Evolutionary conservation across 2,888 invertebrate genomes (phyloP).

Genomic region (Adineta ricciae): DNA sequence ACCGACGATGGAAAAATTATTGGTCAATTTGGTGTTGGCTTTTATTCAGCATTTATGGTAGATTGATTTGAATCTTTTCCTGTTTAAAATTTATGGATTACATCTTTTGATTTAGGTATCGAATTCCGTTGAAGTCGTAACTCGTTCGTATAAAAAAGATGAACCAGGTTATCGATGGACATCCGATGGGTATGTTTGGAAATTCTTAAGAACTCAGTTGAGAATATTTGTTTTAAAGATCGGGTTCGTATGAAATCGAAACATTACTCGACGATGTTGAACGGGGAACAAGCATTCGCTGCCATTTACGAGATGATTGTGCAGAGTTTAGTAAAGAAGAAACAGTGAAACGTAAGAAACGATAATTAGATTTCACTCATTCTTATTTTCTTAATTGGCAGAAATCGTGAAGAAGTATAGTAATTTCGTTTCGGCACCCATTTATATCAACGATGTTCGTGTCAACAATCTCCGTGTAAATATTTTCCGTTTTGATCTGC

Average conservation of each 20-base stretch:
- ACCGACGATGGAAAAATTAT: constrained; percentile 32
- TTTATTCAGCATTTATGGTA: constrained; percentile 35
- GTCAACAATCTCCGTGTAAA: constrained; percentile 70
- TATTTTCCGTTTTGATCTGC: neutral
- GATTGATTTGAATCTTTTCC: constrained; percentile 47
- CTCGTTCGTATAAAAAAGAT: constrained; percentile 61
- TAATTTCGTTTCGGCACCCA: constrained; percentile 87
- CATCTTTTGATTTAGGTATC: neutral
- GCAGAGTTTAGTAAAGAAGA: constrained; percentile 79
- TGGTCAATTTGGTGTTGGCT: constrained; percentile 36
- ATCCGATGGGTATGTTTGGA: constrained; percentile 67
- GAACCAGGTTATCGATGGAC: constrained; percentile 68
- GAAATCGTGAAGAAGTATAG: constrained; percentile 86
- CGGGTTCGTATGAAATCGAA: constrained; percentile 73
- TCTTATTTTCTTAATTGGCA: too few species aligned
- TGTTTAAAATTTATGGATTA: neutral
- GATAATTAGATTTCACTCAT: too few species aligned
- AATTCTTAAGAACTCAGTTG: neutral
- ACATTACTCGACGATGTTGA: constrained; percentile 70
- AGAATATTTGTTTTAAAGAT: constrained; percentile 52
- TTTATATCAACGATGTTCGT: constrained; percentile 75
- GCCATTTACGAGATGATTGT: constrained; percentile 75
- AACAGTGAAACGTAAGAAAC: constrained; percentile 61
- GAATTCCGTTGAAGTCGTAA: constrained; percentile 80
- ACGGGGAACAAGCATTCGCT: constrained; percentile 80